Evolutionary conservation across 2,888 invertebrate species (phyloP).

Genomic region (Xylota sylvarum): DNA sequence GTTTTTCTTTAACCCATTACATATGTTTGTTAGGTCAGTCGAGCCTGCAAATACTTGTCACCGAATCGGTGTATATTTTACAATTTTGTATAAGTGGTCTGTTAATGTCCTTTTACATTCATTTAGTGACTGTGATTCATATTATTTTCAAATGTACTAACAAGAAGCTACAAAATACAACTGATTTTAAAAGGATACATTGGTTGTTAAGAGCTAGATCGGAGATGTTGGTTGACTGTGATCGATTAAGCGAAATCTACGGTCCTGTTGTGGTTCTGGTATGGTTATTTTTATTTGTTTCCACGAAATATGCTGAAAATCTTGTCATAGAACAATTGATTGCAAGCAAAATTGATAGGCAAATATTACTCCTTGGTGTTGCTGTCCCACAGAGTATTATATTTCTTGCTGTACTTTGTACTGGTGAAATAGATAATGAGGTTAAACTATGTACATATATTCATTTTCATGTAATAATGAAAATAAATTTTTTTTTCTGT

Average conservation of each 20-base stretch:
- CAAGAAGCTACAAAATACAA: background rate
- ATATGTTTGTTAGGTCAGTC: background rate
- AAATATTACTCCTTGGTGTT: background rate
- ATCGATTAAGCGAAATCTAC: background rate
- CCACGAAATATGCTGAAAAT: background rate
- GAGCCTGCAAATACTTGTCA: background rate
- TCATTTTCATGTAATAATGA: background rate
- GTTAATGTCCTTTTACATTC: background rate
- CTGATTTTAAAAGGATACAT: background rate
- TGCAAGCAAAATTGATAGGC: background rate
- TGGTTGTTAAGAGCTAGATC: background rate
- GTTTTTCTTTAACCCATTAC: background rate
- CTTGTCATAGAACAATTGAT: background rate
- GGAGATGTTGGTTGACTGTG: background rate
- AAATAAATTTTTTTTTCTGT: background rate
- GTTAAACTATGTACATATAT: background rate
- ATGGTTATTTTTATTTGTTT: background rate
- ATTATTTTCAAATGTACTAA: background rate
- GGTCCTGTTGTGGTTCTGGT: background rate
- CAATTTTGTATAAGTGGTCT: slow-evolving; percentile 2
- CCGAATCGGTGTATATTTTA: background rate
- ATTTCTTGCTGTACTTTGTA: background rate
- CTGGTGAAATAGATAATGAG: background rate
- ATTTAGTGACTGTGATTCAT: background rate
- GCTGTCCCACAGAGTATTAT: background rate